Evolutionary conservation across 2,113 vertebrate species (phyloP).

Genomic region (Heterotis niloticus): DNA sequence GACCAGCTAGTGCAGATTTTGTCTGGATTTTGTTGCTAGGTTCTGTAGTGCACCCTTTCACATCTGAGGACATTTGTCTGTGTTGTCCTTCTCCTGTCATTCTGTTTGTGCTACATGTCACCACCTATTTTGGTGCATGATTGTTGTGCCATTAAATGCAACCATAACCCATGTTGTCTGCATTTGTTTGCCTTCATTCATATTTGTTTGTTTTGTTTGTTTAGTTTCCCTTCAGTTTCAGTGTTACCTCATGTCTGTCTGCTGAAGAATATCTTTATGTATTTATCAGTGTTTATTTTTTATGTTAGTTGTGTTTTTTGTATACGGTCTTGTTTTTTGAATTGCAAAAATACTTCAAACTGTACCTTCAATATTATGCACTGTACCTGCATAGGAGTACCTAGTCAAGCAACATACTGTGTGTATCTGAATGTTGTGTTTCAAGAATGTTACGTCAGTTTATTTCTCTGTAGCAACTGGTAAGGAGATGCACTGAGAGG

Average conservation of each 20-base stretch:
- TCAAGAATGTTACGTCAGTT: no score
- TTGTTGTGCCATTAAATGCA: neutral
- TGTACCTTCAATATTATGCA: neutral
- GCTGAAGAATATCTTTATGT: neutral
- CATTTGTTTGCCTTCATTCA: neutral
- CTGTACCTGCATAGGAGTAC: neutral
- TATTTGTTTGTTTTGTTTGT: neutral
- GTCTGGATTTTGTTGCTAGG: neutral
- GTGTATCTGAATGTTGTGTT: no score
- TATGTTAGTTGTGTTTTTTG: no score
- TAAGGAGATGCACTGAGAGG: no score
- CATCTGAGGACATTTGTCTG: neutral
- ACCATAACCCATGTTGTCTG: neutral
- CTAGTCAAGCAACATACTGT: neutral
- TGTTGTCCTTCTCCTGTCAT: neutral
- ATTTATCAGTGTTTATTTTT: neutral
- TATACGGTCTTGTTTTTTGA: no score
- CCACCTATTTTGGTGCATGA: neutral
- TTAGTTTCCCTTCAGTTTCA: no score
- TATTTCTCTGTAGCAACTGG: no score
- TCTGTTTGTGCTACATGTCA: neutral
- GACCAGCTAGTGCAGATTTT: slow-evolving; percentile 1
- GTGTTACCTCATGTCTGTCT: no score
- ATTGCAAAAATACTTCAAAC: neutral
- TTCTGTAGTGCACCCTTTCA: neutral